Conservation (phyloP, 2,888 invertebrate species). For the Neoaliturus tenellus region DNA sequence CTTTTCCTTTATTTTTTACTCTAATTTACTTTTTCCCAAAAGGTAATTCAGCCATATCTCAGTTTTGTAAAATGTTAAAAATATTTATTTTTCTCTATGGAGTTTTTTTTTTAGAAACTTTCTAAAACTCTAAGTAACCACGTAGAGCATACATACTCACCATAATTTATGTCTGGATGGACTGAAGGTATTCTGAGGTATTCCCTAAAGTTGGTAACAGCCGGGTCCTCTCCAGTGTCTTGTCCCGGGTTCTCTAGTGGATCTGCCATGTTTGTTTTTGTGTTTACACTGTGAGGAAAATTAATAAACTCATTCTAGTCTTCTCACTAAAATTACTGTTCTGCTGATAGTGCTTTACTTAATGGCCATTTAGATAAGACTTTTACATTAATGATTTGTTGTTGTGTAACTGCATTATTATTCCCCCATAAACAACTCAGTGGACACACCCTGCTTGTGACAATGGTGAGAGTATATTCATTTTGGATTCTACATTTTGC, state of each 20-base stretch:
- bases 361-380: slow-evolving; percentile 10
- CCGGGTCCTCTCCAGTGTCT: slow-evolving; percentile 70
- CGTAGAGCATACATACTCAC: slow-evolving; percentile 78
- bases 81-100: too few relatives aligned
- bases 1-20: too few relatives aligned
- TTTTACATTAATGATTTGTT: neutral
- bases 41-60: too few relatives aligned
- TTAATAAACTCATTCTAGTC: too few relatives aligned
- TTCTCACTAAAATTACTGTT: too few relatives aligned
- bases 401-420: slow-evolving; percentile 1
- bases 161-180: slow-evolving; percentile 91
- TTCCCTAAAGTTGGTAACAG: slow-evolving; percentile 87
- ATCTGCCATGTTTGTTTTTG: too few relatives aligned
- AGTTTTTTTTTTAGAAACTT: too few relatives aligned
- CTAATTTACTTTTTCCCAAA: too few relatives aligned
- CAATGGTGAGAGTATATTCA: neutral
- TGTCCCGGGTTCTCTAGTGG: too few relatives aligned
- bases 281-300: too few relatives aligned
- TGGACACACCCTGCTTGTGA: neutral
- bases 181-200: slow-evolving; percentile 92
- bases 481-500: slow-evolving; percentile 12
- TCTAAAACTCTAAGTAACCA: too few relatives aligned
- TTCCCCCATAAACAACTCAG: neutral
- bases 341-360: neutral
- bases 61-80: too few relatives aligned